These are phyloP conservation scores for Pantherophis alleghaniensis DNA, from an alignment of 2,797 vertebrate genomes.

Conservation along the genomic window DNA sequence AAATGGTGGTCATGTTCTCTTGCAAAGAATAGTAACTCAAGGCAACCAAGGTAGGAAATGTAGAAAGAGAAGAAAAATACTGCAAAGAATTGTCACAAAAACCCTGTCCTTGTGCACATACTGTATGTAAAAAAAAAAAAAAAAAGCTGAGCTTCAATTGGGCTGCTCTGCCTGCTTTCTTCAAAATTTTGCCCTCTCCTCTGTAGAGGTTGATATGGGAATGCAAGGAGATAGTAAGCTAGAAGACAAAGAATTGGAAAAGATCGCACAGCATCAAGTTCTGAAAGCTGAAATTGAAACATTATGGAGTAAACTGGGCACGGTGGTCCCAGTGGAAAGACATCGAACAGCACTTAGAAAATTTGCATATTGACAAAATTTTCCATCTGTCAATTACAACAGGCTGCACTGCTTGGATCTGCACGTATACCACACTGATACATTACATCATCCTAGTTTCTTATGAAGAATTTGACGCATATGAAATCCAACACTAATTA, in stretches of 20 bases:
- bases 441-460: too few species aligned
- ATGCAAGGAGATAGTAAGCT: background rate
- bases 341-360: too few species aligned
- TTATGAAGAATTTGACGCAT: too few species aligned
- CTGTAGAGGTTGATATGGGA: background rate
- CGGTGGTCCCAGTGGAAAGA: background rate
- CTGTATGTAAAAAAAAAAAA: background rate
- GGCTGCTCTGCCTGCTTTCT: background rate
- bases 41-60: too few species aligned
- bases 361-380: too few species aligned
- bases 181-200: background rate
- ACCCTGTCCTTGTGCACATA: background rate
- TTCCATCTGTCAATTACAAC: too few species aligned
- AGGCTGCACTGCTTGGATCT: too few species aligned
- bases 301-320: background rate
- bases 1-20: background rate
- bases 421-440: too few species aligned
- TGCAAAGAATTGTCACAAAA: background rate
- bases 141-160: background rate
- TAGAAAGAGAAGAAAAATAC: background rate
- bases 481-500: too few species aligned
- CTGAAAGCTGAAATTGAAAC: background rate
- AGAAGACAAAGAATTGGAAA: background rate
- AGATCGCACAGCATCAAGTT: background rate
- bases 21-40: background rate